Base-by-base conservation (phyloP, 2,797 vertebrate species). In the Buphagus erythrorhynchus region DNA sequence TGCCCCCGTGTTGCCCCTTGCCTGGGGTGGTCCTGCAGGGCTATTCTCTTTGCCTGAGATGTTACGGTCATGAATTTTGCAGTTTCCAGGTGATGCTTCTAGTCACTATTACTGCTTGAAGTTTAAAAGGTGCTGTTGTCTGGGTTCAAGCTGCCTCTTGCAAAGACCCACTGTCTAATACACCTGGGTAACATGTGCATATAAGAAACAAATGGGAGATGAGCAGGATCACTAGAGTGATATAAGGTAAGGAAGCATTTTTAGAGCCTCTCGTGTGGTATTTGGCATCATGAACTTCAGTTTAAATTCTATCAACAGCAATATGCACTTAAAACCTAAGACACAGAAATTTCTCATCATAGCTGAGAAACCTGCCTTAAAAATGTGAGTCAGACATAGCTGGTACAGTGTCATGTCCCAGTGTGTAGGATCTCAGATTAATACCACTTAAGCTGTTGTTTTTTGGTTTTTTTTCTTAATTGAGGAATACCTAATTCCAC, bases 1-100 rank as follows among this genome's bases (percentile, higher is more conserved):
- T 52, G 7, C 6, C 36, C 14, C 42, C 1, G 0, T 59, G 28
- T 43, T 0, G 0, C 11, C 10, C 10, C 17, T 81, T 18, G 5
- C 40, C 38, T 25, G 14, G 26, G 3, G 6, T 45, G 25, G 11
- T 55, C 68, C 14, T 3, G 0, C 38, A 33, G 38, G 28, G 28
- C 16, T 72, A 0, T 66, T 61, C 25, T 91, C 18, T 48, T 66
- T 75, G 36, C 54, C 62, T 38, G 35, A 29, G 9, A 72, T 49
- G 21, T 76, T 66, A 19, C 19, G 36, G 25, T 71, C 17, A 17
- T 43, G 57, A 43, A 63, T 72, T 68, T 52, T 87, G 31, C 17
- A 25, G 10, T 62, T 88, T 71, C 29, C 35, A 58, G 25, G 19
- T 57, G 12, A 16, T 80, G 14, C 3, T 84, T 76, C 38, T 71